Evolutionary conservation across 2,113 vertebrate genomes (phyloP).

Genomic region (Tachycineta bicolor): DNA sequence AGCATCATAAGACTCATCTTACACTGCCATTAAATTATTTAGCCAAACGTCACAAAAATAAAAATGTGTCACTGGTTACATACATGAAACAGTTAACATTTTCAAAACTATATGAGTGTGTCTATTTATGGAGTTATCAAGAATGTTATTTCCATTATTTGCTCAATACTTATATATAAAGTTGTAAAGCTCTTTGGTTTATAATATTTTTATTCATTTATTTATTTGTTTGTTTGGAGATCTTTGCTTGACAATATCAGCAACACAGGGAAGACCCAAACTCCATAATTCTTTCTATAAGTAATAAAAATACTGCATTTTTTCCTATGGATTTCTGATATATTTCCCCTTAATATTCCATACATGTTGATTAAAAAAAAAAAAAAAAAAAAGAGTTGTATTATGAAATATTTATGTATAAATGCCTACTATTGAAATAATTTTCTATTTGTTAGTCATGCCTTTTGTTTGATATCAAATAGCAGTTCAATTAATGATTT

Average conservation of each 20-base stretch:
- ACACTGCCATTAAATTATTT: not conserved
- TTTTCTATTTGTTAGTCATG: not conserved
- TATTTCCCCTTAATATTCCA: not conserved
- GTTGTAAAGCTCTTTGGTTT: not conserved
- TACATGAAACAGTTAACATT: not conserved
- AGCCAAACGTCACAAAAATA: not conserved
- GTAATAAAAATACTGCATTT: not conserved
- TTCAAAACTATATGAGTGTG: not conserved
- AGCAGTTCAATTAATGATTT: not conserved
- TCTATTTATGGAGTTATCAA: not conserved
- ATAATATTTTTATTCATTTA: not conserved
- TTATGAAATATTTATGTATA: not conserved
- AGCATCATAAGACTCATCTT: not conserved
- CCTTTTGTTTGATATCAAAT: not conserved
- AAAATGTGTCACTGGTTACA: not conserved
- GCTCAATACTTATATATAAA: not conserved
- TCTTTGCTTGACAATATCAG: not conserved
- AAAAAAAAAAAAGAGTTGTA: not conserved
- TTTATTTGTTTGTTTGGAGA: not conserved
- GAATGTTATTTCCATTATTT: not conserved
- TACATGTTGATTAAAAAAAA: not conserved
- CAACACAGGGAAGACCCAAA: not conserved
- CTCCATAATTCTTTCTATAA: not conserved
- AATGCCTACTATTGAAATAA: not conserved
- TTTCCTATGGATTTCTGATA: not conserved